Conservation (phyloP, 1,140 invertebrate genomes). For the Pristionchus pacificus region DNA sequence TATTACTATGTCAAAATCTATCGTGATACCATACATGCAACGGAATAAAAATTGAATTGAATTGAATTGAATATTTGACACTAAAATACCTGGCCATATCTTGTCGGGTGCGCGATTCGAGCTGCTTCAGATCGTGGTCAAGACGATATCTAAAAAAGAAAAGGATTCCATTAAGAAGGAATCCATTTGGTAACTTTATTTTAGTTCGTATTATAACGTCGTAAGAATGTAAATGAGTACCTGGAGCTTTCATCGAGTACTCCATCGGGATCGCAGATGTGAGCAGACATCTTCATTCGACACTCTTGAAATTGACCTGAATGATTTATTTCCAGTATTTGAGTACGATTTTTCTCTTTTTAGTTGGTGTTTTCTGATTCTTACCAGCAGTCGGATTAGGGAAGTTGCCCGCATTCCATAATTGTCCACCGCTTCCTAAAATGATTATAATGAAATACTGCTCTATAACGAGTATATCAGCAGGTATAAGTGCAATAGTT, state of each 20-base stretch:
- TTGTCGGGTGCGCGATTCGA: constrained; percentile 46
- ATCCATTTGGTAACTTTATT: neutral
- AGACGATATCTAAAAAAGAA: constrained; percentile 41
- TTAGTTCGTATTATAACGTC: too few species aligned
- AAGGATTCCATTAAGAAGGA: neutral
- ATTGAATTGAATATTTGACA: too few species aligned
- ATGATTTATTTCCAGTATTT: too few species aligned
- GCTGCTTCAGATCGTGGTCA: constrained; percentile 49
- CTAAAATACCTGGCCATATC: constrained; percentile 23
- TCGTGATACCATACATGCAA: too few species aligned
- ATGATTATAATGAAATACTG: too few species aligned
- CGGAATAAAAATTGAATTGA: too few species aligned
- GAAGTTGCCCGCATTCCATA: constrained; percentile 48
- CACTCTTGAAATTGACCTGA: constrained; percentile 34
- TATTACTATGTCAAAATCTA: too few species aligned
- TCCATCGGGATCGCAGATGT: constrained; percentile 52
- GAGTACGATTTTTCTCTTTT: neutral
- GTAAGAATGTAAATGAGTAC: neutral
- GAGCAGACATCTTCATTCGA: constrained; percentile 44
- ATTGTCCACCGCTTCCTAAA: neutral
- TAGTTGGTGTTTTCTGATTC: constrained; percentile 7
- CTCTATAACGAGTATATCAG: too few species aligned
- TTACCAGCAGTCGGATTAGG: constrained; percentile 45
- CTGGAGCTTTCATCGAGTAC: constrained; percentile 38
- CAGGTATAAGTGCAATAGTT: too few species aligned